A percentile compares a stretch with the other conserved stretches of the same genome.
These are phyloP conservation scores for Semnornis frantzii DNA, from an alignment of 2,113 vertebrate species.

Conservation along the genomic window DNA sequence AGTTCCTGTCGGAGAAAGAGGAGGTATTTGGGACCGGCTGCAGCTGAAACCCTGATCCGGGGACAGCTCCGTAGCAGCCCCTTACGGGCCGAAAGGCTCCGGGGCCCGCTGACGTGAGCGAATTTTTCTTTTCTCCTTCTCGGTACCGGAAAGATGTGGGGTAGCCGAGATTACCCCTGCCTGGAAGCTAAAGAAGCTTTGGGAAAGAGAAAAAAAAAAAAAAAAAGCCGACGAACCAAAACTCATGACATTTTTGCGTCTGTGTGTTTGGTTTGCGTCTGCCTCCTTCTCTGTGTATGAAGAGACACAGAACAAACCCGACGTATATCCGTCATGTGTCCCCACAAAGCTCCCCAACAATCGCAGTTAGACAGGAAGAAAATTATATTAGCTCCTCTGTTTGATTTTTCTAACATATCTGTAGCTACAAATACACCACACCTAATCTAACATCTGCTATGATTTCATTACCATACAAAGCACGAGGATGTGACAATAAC, in stretches of 20 bases:
- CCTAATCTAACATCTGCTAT: constrained; percentile 70
- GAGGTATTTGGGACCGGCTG: neutral
- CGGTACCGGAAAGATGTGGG: neutral
- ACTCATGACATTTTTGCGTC: constrained; percentile 30
- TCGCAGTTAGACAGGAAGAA: neutral
- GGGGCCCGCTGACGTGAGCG: neutral
- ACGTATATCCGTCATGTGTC: neutral
- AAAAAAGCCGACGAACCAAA: neutral
- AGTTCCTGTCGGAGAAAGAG: neutral
- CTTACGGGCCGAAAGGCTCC: neutral
- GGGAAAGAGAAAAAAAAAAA: neutral
- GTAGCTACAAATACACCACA: constrained; percentile 46
- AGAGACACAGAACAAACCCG: neutral
- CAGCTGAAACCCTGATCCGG: neutral
- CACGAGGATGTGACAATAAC: constrained; percentile 69
- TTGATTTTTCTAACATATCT: constrained; percentile 54
- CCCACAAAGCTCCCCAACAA: constrained; percentile 9
- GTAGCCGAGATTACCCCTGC: neutral
- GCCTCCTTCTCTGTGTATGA: neutral
- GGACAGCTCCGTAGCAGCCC: neutral
- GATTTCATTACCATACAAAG: constrained; percentile 73
- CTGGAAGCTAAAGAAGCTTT: neutral
- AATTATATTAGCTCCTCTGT: neutral
- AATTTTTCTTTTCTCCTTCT: constrained; percentile 8
- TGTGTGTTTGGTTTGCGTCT: constrained; percentile 18